Evolutionary conservation across 2,797 vertebrate species (phyloP).

Genomic region (Orestias chungarensis): DNA sequence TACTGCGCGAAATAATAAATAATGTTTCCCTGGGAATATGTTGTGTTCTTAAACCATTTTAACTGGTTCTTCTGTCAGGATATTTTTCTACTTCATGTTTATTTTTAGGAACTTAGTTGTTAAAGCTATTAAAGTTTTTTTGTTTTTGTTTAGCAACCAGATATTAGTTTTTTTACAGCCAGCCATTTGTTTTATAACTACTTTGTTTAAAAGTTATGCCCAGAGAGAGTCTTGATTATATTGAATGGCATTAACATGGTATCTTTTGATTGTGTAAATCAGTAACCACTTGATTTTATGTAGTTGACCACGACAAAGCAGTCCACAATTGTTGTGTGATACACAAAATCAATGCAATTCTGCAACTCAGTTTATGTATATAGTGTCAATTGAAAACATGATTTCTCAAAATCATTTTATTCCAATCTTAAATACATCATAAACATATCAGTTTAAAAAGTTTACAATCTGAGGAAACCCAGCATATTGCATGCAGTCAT

Average conservation of each 20-base stretch:
- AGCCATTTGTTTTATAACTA: neutral
- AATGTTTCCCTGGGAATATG: neutral
- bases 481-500: no score
- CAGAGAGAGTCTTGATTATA: neutral
- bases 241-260: no score
- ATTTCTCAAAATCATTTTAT: no score
- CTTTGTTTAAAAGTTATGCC: neutral
- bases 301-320: neutral
- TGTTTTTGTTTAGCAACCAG: neutral
- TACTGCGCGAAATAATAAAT: neutral
- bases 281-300: neutral
- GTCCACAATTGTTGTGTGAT: neutral
- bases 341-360: no score
- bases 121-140: neutral
- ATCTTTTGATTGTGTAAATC: neutral
- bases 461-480: no score
- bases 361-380: no score
- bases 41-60: neutral
- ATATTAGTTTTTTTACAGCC: no score
- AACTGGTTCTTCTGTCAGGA: no score
- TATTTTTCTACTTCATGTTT: neutral
- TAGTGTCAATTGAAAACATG: no score
- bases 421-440: no score
- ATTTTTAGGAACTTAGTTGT: neutral
- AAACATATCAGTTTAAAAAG: no score